These are phyloP conservation scores for Calyptomena viridis DNA, from an alignment of 2,113 vertebrate species.

Conservation along the genomic window DNA sequence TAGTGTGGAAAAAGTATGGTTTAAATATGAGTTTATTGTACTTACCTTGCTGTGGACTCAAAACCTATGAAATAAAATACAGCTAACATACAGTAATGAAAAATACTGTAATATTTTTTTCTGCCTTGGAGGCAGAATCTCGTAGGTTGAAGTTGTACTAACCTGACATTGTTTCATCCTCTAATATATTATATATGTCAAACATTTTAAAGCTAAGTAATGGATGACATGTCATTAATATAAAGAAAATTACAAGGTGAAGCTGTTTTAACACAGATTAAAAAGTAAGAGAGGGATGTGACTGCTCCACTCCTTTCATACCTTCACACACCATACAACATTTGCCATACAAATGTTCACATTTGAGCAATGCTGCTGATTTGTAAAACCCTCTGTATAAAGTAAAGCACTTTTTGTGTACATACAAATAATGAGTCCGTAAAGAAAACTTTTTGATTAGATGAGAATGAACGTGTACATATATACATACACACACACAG, in stretches of 20 bases:
- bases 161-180: background rate
- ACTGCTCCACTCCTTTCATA: background rate
- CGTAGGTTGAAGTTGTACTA: background rate
- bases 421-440: background rate
- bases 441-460: background rate
- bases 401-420: background rate
- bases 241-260: background rate
- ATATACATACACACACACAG: background rate
- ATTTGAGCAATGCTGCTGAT: background rate
- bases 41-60: background rate
- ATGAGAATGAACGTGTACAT: background rate
- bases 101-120: background rate
- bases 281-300: background rate
- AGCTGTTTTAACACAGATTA: background rate
- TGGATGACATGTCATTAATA: background rate
- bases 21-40: background rate
- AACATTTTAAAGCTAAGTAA: background rate
- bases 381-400: background rate
- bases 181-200: background rate
- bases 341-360: fast-evolving
- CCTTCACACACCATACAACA: background rate
- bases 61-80: background rate
- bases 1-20: background rate
- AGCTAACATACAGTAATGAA: background rate
- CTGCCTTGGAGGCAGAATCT: background rate